A percentile compares a stretch with the other conserved stretches of the same genome.
These are phyloP conservation scores for Rhabdornis inornatus DNA, from an alignment of 2,113 vertebrate species.

Conservation along the genomic window DNA sequence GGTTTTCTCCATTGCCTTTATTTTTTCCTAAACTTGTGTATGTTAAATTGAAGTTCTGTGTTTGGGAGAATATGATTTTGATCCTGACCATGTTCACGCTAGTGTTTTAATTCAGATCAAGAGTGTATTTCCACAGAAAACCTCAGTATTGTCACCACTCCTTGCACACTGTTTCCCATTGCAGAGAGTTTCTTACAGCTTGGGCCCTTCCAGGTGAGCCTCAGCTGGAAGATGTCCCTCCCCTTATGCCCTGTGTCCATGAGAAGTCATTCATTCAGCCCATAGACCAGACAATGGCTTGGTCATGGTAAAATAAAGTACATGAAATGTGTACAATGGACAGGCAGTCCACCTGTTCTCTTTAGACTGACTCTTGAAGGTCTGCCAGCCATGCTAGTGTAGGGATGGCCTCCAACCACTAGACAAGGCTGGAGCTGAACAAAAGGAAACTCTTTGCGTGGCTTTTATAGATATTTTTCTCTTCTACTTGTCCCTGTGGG, in stretches of 20 bases:
- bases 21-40: background rate
- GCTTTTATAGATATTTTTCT: background rate
- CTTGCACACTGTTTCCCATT: background rate
- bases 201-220: background rate
- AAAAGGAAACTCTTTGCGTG: background rate
- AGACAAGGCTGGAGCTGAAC: background rate
- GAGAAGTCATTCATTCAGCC: background rate
- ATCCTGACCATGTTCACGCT: background rate
- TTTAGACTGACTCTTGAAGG: background rate
- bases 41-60: background rate
- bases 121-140: background rate
- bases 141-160: background rate
- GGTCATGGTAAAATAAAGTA: background rate
- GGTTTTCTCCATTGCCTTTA: background rate
- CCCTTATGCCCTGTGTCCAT: rapidly evolving
- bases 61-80: background rate
- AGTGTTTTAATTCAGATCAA: background rate
- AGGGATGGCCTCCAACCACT: background rate
- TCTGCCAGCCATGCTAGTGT: rapidly evolving
- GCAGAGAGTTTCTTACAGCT: background rate
- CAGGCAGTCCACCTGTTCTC: background rate
- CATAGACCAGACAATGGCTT: background rate
- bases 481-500: background rate
- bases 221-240: background rate
- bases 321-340: background rate